These are phyloP conservation scores for Drosophila ironensis DNA, from an alignment of 1,140 invertebrate species.

Conservation along the genomic window DNA sequence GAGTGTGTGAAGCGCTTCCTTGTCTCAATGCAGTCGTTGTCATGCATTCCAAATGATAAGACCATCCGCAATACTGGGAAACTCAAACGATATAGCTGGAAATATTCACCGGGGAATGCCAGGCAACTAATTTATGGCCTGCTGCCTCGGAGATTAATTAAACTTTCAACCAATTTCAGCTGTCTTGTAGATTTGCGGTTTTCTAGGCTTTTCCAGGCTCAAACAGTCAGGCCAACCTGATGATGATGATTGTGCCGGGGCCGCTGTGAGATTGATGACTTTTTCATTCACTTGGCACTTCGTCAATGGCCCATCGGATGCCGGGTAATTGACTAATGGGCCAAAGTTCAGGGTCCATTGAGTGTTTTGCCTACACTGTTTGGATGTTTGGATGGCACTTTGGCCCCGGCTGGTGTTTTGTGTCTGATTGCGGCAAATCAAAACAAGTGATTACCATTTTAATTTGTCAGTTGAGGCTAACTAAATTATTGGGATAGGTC, in stretches of 20 bases:
- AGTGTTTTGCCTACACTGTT: slow-evolving; percentile 8
- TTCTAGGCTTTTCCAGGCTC: no score
- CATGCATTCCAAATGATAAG: slow-evolving; percentile 32
- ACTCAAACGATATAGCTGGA: slow-evolving; percentile 1
- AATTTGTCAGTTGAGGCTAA: neutral
- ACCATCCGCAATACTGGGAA: neutral
- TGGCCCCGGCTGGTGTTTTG: neutral
- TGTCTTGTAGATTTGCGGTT: slow-evolving; percentile 1
- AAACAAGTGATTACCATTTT: neutral
- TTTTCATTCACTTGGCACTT: slow-evolving; percentile 37
- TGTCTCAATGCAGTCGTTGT: slow-evolving; percentile 15
- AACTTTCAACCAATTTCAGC: slow-evolving; percentile 5
- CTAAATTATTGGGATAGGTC: neutral
- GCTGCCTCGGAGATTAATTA: slow-evolving; percentile 9
- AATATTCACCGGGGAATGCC: neutral
- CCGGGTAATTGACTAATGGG: slow-evolving; percentile 41
- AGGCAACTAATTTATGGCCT: slow-evolving; percentile 1
- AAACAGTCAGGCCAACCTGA: no score
- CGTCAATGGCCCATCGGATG: slow-evolving; percentile 7
- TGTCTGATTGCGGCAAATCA: slow-evolving; percentile 11
- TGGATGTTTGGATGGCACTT: neutral
- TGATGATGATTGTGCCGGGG: neutral
- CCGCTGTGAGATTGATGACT: slow-evolving; percentile 32
- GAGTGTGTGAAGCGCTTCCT: neutral
- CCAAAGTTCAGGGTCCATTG: slow-evolving; percentile 31